These are phyloP conservation scores for Xenops minutus DNA, from an alignment of 2,797 vertebrate species.

Conservation along the genomic window DNA sequence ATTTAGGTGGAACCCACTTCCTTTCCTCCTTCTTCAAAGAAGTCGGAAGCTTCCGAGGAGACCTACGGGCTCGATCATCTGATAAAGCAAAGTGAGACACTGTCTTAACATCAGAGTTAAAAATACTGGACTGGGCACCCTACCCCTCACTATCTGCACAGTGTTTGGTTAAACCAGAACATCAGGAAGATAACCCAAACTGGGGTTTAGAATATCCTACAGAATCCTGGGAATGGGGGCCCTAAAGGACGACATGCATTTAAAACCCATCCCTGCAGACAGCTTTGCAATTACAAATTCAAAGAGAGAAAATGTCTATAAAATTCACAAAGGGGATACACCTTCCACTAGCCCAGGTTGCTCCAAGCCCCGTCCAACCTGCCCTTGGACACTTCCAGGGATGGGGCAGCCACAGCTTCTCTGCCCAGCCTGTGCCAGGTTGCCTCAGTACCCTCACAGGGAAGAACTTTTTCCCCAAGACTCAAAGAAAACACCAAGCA, in stretches of 20 bases:
- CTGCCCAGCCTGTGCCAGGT: not conserved
- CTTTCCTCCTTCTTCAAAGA: slow-evolving; percentile 94
- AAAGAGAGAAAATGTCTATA: fast-evolving
- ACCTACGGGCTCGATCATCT: slow-evolving; percentile 94
- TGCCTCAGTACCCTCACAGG: not conserved
- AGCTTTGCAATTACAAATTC: not conserved
- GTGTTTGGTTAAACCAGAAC: not conserved
- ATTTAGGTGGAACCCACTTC: slow-evolving; percentile 96
- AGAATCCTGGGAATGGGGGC: not conserved
- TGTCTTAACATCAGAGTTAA: not conserved
- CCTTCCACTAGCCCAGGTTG: not conserved
- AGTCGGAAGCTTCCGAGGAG: slow-evolving; percentile 91
- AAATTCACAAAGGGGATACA: not conserved
- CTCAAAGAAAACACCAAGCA: not conserved
- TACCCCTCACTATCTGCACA: not conserved
- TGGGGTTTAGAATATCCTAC: not conserved
- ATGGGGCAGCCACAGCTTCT: not conserved
- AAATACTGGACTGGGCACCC: not conserved
- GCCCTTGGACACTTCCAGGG: not conserved
- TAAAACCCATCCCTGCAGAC: not conserved
- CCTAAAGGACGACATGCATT: not conserved
- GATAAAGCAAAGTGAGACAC: not conserved
- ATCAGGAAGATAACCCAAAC: not conserved
- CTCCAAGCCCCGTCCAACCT: not conserved
- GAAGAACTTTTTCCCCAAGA: not conserved